Percentiles rank a stretch among this genome's conserved stretches.
Conservation (phyloP, 2,113 vertebrate species). For the Hippolais icterina region DNA sequence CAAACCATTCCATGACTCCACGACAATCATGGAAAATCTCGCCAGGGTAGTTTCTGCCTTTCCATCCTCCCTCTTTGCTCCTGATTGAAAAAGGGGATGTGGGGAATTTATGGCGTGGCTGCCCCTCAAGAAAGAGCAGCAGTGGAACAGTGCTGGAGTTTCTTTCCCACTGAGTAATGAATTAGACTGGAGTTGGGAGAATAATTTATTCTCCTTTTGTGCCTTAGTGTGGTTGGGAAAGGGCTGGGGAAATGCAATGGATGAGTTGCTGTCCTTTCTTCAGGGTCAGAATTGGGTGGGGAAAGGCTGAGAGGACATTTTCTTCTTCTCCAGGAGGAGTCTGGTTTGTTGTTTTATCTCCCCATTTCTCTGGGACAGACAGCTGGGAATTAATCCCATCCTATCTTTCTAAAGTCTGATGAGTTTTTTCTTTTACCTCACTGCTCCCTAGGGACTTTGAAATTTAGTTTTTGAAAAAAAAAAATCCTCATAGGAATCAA, state of each 20-base stretch:
- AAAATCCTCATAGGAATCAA: neutral
- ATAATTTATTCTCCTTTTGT: neutral
- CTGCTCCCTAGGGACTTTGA: neutral
- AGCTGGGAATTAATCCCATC: neutral
- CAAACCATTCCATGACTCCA: fast-evolving
- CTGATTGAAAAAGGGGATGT: neutral
- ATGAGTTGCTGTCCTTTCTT: neutral
- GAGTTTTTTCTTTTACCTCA: neutral
- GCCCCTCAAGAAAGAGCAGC: neutral
- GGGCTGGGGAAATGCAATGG: neutral
- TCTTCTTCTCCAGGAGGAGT: neutral
- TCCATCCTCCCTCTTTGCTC: neutral
- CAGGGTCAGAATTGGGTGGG: neutral
- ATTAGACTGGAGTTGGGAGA: neutral
- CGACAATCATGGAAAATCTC: fast-evolving
- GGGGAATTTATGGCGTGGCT: neutral
- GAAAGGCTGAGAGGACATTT: neutral
- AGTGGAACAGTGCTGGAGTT: neutral
- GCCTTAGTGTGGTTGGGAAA: neutral
- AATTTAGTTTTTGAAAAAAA: neutral
- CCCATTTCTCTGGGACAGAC: neutral
- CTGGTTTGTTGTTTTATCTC: neutral
- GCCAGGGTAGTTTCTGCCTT: neutral
- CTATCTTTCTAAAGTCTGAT: neutral
- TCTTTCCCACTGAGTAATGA: neutral